Conservation (phyloP, 2,797 vertebrate genomes). For the Moxostoma hubbsi region DNA sequence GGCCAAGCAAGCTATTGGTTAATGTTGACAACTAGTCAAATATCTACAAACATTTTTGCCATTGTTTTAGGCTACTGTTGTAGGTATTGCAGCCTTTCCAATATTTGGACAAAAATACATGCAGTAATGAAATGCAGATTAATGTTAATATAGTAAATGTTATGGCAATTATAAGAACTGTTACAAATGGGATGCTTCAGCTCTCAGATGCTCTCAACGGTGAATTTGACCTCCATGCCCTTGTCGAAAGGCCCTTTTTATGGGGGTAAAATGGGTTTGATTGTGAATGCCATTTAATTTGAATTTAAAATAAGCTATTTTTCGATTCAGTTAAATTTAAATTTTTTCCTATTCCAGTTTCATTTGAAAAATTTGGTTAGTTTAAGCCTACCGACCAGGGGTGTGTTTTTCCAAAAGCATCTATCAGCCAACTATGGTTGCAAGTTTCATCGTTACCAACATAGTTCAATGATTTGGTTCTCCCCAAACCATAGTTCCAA, state of each 20-base stretch:
- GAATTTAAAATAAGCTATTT: slow-evolving; percentile 21
- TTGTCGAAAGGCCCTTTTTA: not conserved
- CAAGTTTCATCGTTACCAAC: no score
- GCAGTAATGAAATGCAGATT: not conserved
- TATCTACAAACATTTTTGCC: not conserved
- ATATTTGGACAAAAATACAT: not conserved
- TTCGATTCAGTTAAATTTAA: slow-evolving; percentile 19
- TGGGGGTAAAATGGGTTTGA: slow-evolving; percentile 7
- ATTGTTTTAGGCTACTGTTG: not conserved
- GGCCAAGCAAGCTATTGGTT: not conserved
- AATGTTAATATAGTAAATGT: slow-evolving; percentile 4
- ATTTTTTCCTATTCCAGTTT: not conserved
- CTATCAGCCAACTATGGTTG: no score
- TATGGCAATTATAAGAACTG: not conserved
- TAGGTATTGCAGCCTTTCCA: not conserved
- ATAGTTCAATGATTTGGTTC: no score
- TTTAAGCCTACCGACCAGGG: no score
- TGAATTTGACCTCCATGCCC: no score
- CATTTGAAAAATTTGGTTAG: no score
- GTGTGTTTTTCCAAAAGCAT: no score
- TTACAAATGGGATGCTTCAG: not conserved
- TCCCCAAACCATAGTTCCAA: no score
- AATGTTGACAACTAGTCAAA: not conserved
- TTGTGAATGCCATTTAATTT: slow-evolving; percentile 8
- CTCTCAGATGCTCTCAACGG: no score